Evolutionary conservation across 2,888 invertebrate genomes (phyloP).

Genomic region (Melanotus villosus): DNA sequence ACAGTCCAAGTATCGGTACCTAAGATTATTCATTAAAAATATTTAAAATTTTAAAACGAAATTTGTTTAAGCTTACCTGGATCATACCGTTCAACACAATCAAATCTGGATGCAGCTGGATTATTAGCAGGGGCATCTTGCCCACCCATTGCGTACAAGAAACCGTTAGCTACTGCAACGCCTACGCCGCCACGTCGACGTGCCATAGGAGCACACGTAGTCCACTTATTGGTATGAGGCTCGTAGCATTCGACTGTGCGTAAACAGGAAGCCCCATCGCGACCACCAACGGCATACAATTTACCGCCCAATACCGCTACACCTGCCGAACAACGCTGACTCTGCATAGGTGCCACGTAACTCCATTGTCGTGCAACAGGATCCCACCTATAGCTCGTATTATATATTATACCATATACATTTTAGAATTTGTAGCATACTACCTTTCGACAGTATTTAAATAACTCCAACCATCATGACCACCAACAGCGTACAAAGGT

Average conservation of each 20-base stretch:
- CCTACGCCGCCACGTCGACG: conserved; percentile 91
- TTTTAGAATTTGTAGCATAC: too few species aligned
- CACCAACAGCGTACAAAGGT: conserved; percentile 94
- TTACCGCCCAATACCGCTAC: conserved; percentile 89
- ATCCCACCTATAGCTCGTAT: conserved; percentile 79
- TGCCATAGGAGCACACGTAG: conserved; percentile 89
- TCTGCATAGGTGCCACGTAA: conserved; percentile 91
- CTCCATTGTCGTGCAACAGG: conserved; percentile 91
- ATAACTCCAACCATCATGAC: conserved; percentile 97
- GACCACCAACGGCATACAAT: conserved; percentile 92
- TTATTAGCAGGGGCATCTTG: conserved; percentile 94
- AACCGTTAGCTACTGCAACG: conserved; percentile 89
- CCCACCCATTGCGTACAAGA: conserved; percentile 92
- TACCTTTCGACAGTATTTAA: conserved; percentile 90
- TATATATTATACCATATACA: neutral
- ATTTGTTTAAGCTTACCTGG: conserved; percentile 66
- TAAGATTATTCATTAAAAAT: conserved; percentile 69
- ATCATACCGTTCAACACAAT: conserved; percentile 91
- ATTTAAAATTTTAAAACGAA: neutral
- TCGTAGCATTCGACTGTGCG: conserved; percentile 88
- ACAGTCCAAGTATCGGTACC: conserved; percentile 90
- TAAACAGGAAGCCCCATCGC: conserved; percentile 92
- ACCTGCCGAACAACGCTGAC: conserved; percentile 91
- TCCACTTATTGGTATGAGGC: conserved; percentile 86
- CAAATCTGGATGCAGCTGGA: conserved; percentile 85